These are phyloP conservation scores for Marronus borbonicus DNA, from an alignment of 2,888 invertebrate genomes.

Conservation along the genomic window DNA sequence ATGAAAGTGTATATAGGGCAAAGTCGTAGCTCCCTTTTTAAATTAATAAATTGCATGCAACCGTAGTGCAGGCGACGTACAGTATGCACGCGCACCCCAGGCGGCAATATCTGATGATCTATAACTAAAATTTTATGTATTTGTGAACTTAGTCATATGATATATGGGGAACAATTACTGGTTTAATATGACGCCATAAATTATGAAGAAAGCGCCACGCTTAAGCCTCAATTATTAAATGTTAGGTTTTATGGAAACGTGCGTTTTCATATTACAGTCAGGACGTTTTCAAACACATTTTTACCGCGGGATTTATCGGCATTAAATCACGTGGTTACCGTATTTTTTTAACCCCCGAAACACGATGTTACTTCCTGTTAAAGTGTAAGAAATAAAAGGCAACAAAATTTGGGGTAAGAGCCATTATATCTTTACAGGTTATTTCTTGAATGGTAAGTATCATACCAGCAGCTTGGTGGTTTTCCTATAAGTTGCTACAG, in stretches of 20 bases:
- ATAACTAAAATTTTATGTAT: conserved; percentile 66
- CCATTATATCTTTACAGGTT: too few species aligned
- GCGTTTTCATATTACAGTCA: neutral
- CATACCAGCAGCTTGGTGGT: too few species aligned
- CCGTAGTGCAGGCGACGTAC: conserved; percentile 30
- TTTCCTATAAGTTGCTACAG: too few species aligned
- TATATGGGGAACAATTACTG: conserved; percentile 56
- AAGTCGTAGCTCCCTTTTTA: conserved; percentile 48
- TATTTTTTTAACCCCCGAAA: too few species aligned
- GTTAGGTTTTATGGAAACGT: conserved; percentile 43
- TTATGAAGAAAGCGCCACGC: conserved; percentile 43
- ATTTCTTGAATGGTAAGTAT: too few species aligned
- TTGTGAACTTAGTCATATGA: conserved; percentile 58
- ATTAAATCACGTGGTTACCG: too few species aligned
- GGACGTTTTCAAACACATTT: neutral
- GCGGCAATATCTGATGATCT: conserved; percentile 66
- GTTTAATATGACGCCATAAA: conserved; percentile 56
- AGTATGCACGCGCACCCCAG: conserved; percentile 59
- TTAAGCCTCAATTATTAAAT: conserved; percentile 51
- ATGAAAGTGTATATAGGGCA: conserved; percentile 13
- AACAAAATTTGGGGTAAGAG: too few species aligned
- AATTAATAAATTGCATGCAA: conserved; percentile 52
- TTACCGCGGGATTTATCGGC: too few species aligned
- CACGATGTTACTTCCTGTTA: too few species aligned
- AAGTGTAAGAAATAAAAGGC: too few species aligned